Percentiles rank a stretch among this genome's conserved stretches.
Conservation (phyloP, 2,888 invertebrate genomes). For the Tetragnatha montana region DNA sequence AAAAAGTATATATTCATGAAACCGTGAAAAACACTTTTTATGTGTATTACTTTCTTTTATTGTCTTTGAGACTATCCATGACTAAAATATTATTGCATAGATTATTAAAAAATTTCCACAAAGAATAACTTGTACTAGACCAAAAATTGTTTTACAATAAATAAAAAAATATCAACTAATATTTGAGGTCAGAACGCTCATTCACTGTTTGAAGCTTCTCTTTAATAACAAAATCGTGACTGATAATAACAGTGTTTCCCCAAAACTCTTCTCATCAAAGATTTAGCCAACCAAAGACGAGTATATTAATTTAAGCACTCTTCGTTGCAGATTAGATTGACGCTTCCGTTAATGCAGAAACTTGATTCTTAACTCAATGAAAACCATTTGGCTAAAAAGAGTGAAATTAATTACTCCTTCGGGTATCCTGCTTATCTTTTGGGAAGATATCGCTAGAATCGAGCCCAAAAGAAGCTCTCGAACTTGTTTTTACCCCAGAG, state of each 20-base stretch:
- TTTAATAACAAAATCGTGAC: background rate
- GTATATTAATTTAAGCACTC: conserved; percentile 12
- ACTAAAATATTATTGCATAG: no score
- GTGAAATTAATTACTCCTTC: conserved; percentile 40
- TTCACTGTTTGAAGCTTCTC: no score
- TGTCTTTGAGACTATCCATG: no score
- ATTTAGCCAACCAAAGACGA: background rate
- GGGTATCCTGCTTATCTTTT: background rate
- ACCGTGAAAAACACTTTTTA: no score
- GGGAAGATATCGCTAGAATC: background rate
- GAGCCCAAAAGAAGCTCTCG: background rate
- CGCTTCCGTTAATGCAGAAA: conserved; percentile 26
- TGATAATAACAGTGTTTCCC: background rate
- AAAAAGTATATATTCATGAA: no score
- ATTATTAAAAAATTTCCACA: no score
- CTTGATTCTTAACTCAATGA: conserved; percentile 32
- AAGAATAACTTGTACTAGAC: no score
- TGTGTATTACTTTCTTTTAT: no score
- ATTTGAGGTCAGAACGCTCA: no score
- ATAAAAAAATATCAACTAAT: no score
- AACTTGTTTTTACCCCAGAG: background rate
- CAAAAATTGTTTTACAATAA: no score
- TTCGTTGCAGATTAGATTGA: conserved; percentile 12
- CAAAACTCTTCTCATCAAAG: background rate
- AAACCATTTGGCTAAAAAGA: conserved; percentile 25